Evolutionary conservation across 2,113 vertebrate species (phyloP).

Genomic region (Regulus satrapa): DNA sequence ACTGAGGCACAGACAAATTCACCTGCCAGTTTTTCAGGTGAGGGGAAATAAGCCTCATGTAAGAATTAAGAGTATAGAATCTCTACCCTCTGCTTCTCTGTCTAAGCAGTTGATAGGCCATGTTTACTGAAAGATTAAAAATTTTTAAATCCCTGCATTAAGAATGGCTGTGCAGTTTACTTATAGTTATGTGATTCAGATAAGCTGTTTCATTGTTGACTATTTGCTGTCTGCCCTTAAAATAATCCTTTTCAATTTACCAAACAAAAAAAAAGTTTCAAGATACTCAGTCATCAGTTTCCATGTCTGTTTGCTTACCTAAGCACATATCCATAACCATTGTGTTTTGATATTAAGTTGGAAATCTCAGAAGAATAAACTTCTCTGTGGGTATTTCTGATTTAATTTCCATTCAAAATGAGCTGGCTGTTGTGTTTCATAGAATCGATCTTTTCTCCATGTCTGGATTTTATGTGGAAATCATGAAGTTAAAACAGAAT

Average conservation of each 20-base stretch:
- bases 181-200: neutral
- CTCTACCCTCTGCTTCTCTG: neutral
- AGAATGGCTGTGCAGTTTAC: neutral
- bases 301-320: neutral
- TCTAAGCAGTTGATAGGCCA: neutral
- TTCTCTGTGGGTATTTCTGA: neutral
- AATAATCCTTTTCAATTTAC: neutral
- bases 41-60: accelerated
- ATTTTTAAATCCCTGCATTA: neutral
- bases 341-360: conserved; percentile 8
- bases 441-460: neutral
- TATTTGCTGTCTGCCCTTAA: neutral
- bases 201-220: neutral
- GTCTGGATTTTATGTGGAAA: neutral
- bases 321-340: neutral
- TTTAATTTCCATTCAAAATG: conserved; percentile 15
- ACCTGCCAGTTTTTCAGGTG: neutral
- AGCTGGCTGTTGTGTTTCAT: accelerated
- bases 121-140: neutral
- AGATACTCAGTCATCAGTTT: neutral
- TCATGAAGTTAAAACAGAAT: neutral
- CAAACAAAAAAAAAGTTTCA: neutral
- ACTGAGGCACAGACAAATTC: neutral
- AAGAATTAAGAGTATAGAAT: neutral
- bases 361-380: conserved; percentile 11